These are phyloP conservation scores for Anniella stebbinsi DNA, from an alignment of 2,797 vertebrate genomes.

Conservation along the genomic window DNA sequence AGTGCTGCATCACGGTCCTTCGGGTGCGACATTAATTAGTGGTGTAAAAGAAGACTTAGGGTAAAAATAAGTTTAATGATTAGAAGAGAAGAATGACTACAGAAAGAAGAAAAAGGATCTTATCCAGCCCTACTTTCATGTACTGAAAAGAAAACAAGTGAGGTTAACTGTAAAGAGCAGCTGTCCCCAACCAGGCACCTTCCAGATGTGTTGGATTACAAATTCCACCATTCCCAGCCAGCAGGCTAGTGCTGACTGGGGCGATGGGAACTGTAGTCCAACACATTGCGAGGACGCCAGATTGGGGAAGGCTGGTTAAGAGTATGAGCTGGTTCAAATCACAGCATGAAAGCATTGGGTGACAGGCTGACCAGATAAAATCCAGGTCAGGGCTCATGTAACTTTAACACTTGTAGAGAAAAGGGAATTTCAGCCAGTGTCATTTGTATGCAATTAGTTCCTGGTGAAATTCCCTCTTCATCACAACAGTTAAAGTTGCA, in stretches of 20 bases:
- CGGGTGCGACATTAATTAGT: not conserved
- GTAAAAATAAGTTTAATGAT: conserved; percentile 23
- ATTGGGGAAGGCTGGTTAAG: not conserved
- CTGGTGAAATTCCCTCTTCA: too few relatives aligned
- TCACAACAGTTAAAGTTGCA: too few relatives aligned
- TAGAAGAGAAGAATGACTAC: not conserved
- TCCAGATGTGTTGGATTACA: too few relatives aligned
- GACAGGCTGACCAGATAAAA: too few relatives aligned
- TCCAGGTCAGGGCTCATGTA: too few relatives aligned
- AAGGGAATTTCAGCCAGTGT: too few relatives aligned
- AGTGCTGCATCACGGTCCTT: not conserved
- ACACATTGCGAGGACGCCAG: not conserved
- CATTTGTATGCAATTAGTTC: too few relatives aligned
- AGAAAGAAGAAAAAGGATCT: not conserved
- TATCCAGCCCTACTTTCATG: not conserved
- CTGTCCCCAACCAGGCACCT: too few relatives aligned
- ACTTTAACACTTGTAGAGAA: too few relatives aligned
- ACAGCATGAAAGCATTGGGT: not conserved
- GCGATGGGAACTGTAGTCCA: too few relatives aligned
- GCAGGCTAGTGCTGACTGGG: too few relatives aligned
- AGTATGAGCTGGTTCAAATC: not conserved
- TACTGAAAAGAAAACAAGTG: not conserved
- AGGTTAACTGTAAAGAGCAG: not conserved
- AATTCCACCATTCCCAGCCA: too few relatives aligned
- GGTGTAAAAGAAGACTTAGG: not conserved